These are phyloP conservation scores for Buphagus erythrorhynchus DNA, from an alignment of 2,797 vertebrate species.

Conservation along the genomic window DNA sequence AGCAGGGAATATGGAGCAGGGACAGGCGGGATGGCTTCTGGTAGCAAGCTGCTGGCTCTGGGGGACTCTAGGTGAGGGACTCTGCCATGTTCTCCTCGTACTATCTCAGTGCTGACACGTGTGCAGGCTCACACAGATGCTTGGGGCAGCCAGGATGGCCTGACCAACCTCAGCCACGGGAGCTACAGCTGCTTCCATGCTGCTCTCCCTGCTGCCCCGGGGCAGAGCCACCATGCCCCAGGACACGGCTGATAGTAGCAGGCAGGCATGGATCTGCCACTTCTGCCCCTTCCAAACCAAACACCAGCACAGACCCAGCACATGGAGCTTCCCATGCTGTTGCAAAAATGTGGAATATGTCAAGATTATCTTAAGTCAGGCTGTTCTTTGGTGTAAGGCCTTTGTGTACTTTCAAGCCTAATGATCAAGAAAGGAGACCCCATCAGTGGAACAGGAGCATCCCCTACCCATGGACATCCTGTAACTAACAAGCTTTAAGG, in stretches of 20 bases:
- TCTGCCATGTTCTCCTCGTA: neutral
- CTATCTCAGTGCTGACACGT: neutral
- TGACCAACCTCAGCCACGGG: neutral
- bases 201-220: neutral
- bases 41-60: neutral
- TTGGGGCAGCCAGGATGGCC: neutral
- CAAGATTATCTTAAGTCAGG: neutral
- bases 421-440: neutral
- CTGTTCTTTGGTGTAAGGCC: neutral
- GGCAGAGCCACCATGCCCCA: neutral
- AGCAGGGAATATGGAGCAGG: accelerated
- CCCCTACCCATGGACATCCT: neutral
- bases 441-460: neutral
- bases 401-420: neutral
- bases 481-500: neutral
- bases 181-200: accelerated
- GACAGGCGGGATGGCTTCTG: neutral
- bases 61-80: neutral
- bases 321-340: neutral
- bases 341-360: neutral
- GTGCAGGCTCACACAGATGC: neutral
- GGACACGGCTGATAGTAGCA: accelerated
- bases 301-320: too few relatives aligned
- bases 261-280: accelerated
- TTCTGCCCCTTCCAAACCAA: too few relatives aligned